Evolutionary conservation across 2,113 vertebrate genomes (phyloP), one percentile per base, ranked within the genome.

Genomic region (Eurystomus gularis): DNA sequence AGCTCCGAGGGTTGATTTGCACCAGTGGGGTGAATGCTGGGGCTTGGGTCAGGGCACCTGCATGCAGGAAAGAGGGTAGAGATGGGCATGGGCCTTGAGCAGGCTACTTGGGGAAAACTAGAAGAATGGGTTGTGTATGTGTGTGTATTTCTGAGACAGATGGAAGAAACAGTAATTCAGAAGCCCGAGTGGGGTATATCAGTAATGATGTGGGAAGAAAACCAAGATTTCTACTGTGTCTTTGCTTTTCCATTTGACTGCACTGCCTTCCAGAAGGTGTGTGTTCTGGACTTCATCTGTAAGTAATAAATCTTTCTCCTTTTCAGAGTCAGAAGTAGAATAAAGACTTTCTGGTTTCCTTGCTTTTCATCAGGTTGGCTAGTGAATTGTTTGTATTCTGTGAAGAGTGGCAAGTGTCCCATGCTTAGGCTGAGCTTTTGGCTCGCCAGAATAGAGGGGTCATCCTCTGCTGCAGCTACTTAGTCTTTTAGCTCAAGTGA

Each of bases 81-180:
- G 25, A 5, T 58, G 60, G 37, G 4, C 54, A 79, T n/a, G n/a
- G 48, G 26, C 15, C 39, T 68, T 19, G 49, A 52, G 16, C 40
- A 37, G 42, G 20, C 28, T 78, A 7, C 28, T 19, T 52, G 18
- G 25, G 15, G 28, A 65, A 66, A 84, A 51, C 8, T 46, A 33
- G 35, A 70, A 55, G 16, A 58, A 25, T 11, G 11, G 15, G 2
- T 31, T 6, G 28, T 1, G 0, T 46, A 33, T 19, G 7, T 70
- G 6, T 16, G 7, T 80, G 5, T 55, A n/a, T 61, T 80, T 84
- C 57, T 51, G 62, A 81, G 65, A 35, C 44, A 62, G 51, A 13
- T 51, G 17, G 40, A 80, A 60, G 49, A 84, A 24, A 35, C 8
- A 83, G 35, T 35, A 29, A 25, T 61, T 76, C 33, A 40, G 73